Evolutionary conservation across 92 coral and sea anemone species (phyloP), one percentile per base, ranked within the genome.

Genomic region (Diadumene lineata): DNA sequence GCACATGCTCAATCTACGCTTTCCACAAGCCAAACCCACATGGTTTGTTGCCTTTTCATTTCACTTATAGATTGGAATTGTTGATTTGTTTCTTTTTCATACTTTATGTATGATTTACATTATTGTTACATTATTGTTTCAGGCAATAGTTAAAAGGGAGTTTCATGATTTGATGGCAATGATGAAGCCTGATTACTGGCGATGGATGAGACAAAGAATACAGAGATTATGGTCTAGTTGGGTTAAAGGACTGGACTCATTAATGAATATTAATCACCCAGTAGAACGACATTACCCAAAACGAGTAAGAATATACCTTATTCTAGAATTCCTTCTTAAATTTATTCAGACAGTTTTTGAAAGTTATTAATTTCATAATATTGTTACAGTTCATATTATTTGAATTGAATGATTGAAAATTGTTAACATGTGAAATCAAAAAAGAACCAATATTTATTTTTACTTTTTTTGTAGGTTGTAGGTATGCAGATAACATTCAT

Each of bases 201-300:
- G 83, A 16, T 93, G 98, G 98, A 93, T 93, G 93, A 78, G 92
- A 18, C 76, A 82, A 31, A 89, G 98, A 7, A 85, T 90, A n/a
- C 74, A 75, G 2, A 75, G 85, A 43, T 65, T 90, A 83, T 80
- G 92, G 90, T 78, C 84, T 0, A 78, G 83, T 17, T 93, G 98
- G 98, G 64, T 72, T n/a, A 38, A 73, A 50, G 82, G 82, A 26
- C 26, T 78, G 27, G 82, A 78, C 23, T 34, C 67, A 67, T 73
- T 78, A 0, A 70, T 78, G 66, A 73, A 46, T 38, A 57, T 38
- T 31, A 60, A 48, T n/a, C 82, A 78, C 60, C 82, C 82, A 29
- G 82, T 78, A 11, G 67, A 78, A 50, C 51, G 68, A 19, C 82
- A 78, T 75, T 56, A 22, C 34, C 67, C 72, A 3, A 78, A 78